Conservation (phyloP, 2,888 invertebrate genomes). For the Plusia festucae region DNA sequence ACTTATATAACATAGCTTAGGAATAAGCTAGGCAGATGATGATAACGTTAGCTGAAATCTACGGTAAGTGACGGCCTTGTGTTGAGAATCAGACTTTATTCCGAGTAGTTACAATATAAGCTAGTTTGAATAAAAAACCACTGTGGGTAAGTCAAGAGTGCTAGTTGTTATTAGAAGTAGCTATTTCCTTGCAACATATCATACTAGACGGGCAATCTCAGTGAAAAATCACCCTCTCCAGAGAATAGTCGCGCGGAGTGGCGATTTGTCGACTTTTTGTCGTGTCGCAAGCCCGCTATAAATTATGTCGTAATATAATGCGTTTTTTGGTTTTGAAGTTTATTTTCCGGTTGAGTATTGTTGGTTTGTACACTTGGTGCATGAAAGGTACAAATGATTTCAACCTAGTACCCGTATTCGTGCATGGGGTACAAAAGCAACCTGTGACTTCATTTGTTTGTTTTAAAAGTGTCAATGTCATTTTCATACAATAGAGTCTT, state of each 20-base stretch:
- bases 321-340: constrained; percentile 49
- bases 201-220: constrained; percentile 57
- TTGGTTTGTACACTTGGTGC: background rate
- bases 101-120: background rate
- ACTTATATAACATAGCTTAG: too few species aligned
- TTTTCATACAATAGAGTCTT: too few species aligned
- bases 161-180: constrained; percentile 40
- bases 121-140: background rate
- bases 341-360: constrained; percentile 41
- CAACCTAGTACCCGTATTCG: too few species aligned
- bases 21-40: too few species aligned
- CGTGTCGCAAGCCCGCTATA: constrained; percentile 56
- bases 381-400: constrained; percentile 6
- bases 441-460: too few species aligned
- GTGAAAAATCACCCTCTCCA: constrained; percentile 60
- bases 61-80: too few species aligned
- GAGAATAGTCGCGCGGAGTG: constrained; percentile 60
- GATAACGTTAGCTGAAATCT: too few species aligned
- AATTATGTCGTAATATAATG: constrained; percentile 48
- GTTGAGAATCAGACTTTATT: too few species aligned
- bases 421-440: too few species aligned
- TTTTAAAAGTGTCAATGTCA: too few species aligned
- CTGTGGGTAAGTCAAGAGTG: constrained; percentile 37
- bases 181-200: constrained; percentile 55
- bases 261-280: constrained; percentile 70